Evolutionary conservation across 64 coral and sea anemone genomes (phyloP).

Genomic region (Dendrophyllia cribrosa): DNA sequence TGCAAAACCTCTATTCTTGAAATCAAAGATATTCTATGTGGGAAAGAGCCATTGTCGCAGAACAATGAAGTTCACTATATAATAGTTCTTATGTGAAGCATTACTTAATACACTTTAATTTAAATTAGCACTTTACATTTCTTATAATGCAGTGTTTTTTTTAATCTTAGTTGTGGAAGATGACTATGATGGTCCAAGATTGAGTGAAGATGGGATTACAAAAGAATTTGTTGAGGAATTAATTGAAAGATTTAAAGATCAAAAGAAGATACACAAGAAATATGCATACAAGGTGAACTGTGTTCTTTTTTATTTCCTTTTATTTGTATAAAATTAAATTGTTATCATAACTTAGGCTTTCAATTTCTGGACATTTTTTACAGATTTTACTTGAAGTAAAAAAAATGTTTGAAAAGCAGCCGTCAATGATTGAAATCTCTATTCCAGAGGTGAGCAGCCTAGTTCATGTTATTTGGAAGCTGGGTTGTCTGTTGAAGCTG

Average conservation of each 20-base stretch:
- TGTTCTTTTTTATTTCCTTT: not conserved
- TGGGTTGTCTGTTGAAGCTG: too few relatives aligned
- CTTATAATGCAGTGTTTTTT: too few relatives aligned
- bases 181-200: constrained; percentile 86
- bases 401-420: constrained; percentile 73
- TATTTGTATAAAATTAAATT: not conserved
- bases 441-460: constrained; percentile 78
- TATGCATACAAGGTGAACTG: constrained; percentile 92
- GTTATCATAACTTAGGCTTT: too few relatives aligned
- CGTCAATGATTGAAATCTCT: constrained; percentile 84
- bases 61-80: too few relatives aligned
- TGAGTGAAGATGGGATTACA: constrained; percentile 85
- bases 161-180: constrained; percentile 74
- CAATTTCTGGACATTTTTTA: not conserved
- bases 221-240: constrained; percentile 85
- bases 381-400: constrained; percentile 96
- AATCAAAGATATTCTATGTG: too few relatives aligned
- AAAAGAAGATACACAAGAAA: constrained; percentile 98
- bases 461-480: not conserved
- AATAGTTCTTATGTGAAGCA: too few relatives aligned
- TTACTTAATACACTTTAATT: too few relatives aligned
- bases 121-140: too few relatives aligned
- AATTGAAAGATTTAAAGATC: constrained; percentile 88
- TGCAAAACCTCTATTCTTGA: too few relatives aligned
- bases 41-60: too few relatives aligned